Conservation (phyloP, 2,797 vertebrate genomes). For the Spinibarbus caldwelli region DNA sequence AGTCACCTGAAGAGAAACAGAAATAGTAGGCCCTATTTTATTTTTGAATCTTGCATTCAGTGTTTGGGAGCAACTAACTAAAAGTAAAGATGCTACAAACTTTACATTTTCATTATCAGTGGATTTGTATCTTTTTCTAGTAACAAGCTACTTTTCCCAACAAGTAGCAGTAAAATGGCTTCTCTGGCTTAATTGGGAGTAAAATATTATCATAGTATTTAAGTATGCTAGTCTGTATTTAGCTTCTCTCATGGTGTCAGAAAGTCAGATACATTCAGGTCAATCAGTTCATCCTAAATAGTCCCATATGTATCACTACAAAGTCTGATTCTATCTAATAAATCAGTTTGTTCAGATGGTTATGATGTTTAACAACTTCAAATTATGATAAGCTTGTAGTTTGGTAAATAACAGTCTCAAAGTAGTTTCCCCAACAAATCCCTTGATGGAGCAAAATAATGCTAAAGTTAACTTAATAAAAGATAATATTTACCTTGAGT, state of each 20-base stretch:
- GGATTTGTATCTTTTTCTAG: background rate
- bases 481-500: conserved; percentile 79
- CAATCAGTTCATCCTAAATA: background rate
- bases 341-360: background rate
- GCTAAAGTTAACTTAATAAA: background rate
- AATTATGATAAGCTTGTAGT: background rate
- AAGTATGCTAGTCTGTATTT: background rate
- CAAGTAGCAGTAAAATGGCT: background rate
- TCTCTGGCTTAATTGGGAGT: background rate
- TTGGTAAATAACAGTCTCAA: background rate
- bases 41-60: background rate
- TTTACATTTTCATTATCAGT: background rate
- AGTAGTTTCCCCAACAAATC: background rate
- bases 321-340: background rate
- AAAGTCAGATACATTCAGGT: background rate
- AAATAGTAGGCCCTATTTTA: conserved; percentile 29
- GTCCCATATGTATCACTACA: background rate
- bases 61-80: background rate
- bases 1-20: conserved; percentile 77
- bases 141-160: background rate
- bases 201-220: background rate
- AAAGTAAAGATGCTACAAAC: background rate
- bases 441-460: background rate
- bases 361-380: background rate
- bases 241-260: background rate